Conservation (phyloP, 2,113 vertebrate genomes). For the Podilymbus podiceps region DNA sequence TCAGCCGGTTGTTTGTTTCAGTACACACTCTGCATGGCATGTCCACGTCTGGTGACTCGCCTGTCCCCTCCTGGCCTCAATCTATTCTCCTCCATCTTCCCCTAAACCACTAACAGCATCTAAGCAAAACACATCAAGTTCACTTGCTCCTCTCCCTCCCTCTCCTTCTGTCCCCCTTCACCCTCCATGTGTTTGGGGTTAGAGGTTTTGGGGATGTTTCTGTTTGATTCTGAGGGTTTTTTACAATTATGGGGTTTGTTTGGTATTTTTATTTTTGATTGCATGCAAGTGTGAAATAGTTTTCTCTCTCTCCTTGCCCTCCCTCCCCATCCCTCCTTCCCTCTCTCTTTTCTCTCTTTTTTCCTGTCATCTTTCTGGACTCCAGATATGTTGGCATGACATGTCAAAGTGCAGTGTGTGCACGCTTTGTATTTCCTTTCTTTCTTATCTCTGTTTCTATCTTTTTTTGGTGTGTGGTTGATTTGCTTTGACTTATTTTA, state of each 20-base stretch:
- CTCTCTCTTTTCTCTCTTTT: not conserved
- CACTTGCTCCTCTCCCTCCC: slow-evolving; percentile 17
- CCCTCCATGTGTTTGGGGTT: slow-evolving; percentile 70
- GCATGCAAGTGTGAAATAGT: slow-evolving; percentile 80
- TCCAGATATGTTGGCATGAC: slow-evolving; percentile 67
- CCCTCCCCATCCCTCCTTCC: not conserved
- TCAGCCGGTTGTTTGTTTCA: slow-evolving; percentile 75
- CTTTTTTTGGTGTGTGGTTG: slow-evolving; percentile 20
- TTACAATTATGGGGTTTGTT: not conserved
- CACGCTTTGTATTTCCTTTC: slow-evolving; percentile 64
- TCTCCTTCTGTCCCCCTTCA: slow-evolving; percentile 37
- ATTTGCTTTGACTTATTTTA: not conserved
- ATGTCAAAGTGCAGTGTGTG: slow-evolving; percentile 58
- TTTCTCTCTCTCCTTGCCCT: slow-evolving; percentile 19
- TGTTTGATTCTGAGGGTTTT: slow-evolving; percentile 45
- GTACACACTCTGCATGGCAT: slow-evolving; percentile 90
- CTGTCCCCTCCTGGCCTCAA: slow-evolving; percentile 30
- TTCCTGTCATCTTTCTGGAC: slow-evolving; percentile 20
- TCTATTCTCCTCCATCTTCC: slow-evolving; percentile 52
- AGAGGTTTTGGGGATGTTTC: slow-evolving; percentile 66
- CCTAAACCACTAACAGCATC: slow-evolving; percentile 69
- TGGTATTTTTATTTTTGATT: slow-evolving; percentile 63
- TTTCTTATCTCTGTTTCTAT: slow-evolving; percentile 39
- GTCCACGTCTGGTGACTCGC: slow-evolving; percentile 78
- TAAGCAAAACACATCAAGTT: slow-evolving; percentile 31